phyloP scores from a whole-genome alignment of 2,113 vertebrate species.

The Poeciliopsis occidentalis region DNA sequence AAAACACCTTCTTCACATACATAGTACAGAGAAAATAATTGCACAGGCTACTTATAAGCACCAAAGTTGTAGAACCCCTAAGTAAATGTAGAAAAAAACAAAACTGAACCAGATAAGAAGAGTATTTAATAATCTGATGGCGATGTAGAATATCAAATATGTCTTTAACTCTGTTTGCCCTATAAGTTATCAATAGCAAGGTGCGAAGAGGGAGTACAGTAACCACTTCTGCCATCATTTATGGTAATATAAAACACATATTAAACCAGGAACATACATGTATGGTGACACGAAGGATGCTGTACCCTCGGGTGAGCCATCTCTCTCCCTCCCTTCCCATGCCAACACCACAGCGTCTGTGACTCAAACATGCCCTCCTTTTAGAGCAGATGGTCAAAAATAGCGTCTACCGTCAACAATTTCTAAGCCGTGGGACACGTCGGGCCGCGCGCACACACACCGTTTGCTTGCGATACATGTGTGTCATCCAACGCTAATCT shows the following conservation, averaged over 20 bases:
- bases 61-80: background rate
- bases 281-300: constrained; percentile 69
- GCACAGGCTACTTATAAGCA: background rate
- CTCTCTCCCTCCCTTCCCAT: constrained; percentile 33
- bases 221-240: constrained; percentile 9
- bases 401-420: constrained; percentile 67
- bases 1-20: background rate
- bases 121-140: too few species aligned
- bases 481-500: constrained; percentile 56
- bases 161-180: constrained; percentile 57
- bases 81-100: background rate
- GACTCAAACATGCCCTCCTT: constrained; percentile 77
- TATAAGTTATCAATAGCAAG: constrained; percentile 45
- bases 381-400: constrained; percentile 75
- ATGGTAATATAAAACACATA: constrained; percentile 59
- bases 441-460: constrained; percentile 31
- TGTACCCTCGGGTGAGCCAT: constrained; percentile 66
- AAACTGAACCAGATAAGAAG: too few species aligned
- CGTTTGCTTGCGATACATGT: constrained; percentile 40
- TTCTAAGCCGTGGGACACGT: constrained; percentile 57
- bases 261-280: constrained; percentile 71
- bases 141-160: constrained; percentile 30
- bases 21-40: background rate
- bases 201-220: constrained; percentile 9
- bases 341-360: constrained; percentile 68